Base-by-base conservation (phyloP, 2,888 invertebrate species). In the Sycophila texana region DNA sequence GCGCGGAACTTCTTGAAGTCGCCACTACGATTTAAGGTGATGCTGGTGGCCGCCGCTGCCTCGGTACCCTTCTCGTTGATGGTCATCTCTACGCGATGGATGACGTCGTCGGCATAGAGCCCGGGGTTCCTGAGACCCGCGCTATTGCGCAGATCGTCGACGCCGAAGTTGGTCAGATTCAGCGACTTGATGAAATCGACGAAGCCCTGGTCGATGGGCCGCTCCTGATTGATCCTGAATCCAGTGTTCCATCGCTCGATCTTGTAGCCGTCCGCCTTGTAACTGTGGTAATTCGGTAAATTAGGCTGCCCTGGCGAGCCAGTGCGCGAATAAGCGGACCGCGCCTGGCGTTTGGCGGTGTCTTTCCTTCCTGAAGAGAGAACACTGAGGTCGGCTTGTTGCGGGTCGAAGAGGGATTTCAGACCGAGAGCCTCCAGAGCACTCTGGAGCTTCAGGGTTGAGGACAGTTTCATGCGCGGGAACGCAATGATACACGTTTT, bases 381-480 rank as follows among this genome's bases (percentile, higher is more conserved):
- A 12, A 95, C 88, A 0, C 94, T 95, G 68, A 96, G 92, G 89
- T 96, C 95, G 0, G 95, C 94, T 71, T 90, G 87, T 0, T 83
- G 83, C 0, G 93, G 92, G 79, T 91, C 88, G 86, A 97, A 96
- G 80, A 96, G 90, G 0, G 94, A 92, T 1, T 88, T 87, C 0
- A 95, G 87, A 0, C 95, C 95, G 77, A 96, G 87, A 2, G 88
- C 86, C 82, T 92, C 88, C 4, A 96, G 89, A 0, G 93, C 85
- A 0, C 90, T 82, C 77, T 92, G 93, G 60, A 96, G 88, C 82
- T 92, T 92, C 2, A 93, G 84, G 0, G 91, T 92, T 66, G 92
- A 93, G 81, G 93, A 92, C 1, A 96, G 89, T 83, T 94, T 93
- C 94, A 96, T 94, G 88, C 94, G 95, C 0, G 96, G 96, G 53